These are phyloP conservation scores for Microcebus tavaratra DNA, from an alignment of 2,113 vertebrate genomes.

Conservation along the genomic window DNA sequence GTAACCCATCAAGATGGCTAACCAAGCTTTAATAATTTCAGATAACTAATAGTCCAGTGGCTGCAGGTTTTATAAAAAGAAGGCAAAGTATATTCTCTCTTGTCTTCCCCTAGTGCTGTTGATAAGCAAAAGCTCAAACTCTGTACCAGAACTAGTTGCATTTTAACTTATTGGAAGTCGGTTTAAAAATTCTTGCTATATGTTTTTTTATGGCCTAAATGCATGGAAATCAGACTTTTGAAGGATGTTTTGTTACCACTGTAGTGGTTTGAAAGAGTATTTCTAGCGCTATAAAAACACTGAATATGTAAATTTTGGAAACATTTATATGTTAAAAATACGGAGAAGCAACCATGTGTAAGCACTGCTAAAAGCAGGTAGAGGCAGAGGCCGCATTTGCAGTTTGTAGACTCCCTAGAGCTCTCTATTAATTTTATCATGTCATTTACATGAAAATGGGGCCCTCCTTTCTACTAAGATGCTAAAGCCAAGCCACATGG, in stretches of 20 bases:
- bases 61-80: neutral
- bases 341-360: neutral
- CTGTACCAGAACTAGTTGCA: constrained; percentile 30
- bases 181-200: constrained; percentile 21
- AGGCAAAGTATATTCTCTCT: neutral
- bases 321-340: constrained; percentile 73
- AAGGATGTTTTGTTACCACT: constrained; percentile 60
- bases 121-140: constrained; percentile 23
- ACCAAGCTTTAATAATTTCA: neutral
- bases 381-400: constrained; percentile 35
- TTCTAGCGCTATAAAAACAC: constrained; percentile 65
- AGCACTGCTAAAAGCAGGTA: constrained; percentile 58
- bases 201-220: constrained; percentile 51
- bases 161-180: constrained; percentile 40
- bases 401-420: constrained; percentile 24
- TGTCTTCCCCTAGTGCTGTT: neutral
- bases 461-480: constrained; percentile 76
- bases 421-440: constrained; percentile 57
- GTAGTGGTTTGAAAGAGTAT: constrained; percentile 46
- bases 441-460: constrained; percentile 72
- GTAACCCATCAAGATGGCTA: neutral
- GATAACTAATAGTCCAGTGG: neutral
- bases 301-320: constrained; percentile 70
- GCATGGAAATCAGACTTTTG: constrained; percentile 68
- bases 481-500: constrained; percentile 76